A percentile compares a stretch with the other conserved stretches of the same genome.
phyloP scores from a whole-genome alignment of 2,797 vertebrate species.

The Dromococcyx pavoninus region DNA sequence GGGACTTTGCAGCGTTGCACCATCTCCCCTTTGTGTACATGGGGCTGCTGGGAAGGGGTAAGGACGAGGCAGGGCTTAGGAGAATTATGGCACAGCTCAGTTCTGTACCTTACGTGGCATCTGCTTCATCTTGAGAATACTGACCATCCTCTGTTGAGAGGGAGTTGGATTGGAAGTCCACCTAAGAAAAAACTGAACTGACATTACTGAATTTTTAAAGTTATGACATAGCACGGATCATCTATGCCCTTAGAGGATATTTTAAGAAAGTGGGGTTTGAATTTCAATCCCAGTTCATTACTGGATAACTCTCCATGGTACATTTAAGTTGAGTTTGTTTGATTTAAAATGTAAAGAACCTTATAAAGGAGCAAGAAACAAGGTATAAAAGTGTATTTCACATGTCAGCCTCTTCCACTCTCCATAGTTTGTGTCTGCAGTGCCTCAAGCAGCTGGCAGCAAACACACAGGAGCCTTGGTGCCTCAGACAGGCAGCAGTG shows the following conservation, averaged over 20 bases:
- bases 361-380: not conserved
- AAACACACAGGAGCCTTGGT: not conserved
- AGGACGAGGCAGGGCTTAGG: not conserved
- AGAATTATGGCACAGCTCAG: not conserved
- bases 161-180: not conserved
- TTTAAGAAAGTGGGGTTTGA: not conserved
- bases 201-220: not conserved
- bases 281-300: not conserved
- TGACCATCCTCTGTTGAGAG: not conserved
- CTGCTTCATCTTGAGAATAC: not conserved
- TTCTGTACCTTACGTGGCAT: not conserved
- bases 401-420: not conserved
- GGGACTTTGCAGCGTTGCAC: not conserved
- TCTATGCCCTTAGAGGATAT: not conserved
- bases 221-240: not conserved
- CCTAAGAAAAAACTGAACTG: not conserved
- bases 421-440: not conserved
- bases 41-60: too few relatives aligned
- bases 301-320: not conserved
- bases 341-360: not conserved
- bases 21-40: not conserved
- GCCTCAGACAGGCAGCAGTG: not conserved
- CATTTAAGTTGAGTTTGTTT: not conserved
- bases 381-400: not conserved
- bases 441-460: not conserved